These are phyloP conservation scores for Pluvianellus socialis DNA, from an alignment of 2,113 vertebrate genomes.

Conservation along the genomic window DNA sequence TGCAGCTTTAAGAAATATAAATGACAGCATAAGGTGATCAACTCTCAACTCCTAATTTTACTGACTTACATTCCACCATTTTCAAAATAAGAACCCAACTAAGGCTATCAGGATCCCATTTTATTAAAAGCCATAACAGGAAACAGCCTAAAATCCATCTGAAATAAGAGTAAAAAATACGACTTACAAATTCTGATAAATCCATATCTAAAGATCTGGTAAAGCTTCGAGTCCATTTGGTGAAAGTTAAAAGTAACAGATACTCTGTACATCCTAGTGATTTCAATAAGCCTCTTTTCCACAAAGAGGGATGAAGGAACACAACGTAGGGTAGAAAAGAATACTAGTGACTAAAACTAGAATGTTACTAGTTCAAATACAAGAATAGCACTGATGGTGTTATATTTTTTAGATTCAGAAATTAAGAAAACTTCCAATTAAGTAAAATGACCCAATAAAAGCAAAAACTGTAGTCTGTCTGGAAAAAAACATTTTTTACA, in stretches of 20 bases:
- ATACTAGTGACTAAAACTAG: not conserved
- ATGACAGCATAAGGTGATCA: not conserved
- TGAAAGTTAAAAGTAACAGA: not conserved
- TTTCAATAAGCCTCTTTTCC: not conserved
- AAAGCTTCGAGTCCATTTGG: not conserved
- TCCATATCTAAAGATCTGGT: not conserved
- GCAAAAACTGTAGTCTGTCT: not conserved
- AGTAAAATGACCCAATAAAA: not conserved
- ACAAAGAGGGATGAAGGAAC: not conserved
- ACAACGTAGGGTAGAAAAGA: not conserved
- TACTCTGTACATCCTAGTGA: not conserved
- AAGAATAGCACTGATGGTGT: not conserved
- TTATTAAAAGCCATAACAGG: not conserved
- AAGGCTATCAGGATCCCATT: not conserved
- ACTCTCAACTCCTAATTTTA: not conserved
- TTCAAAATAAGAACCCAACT: not conserved
- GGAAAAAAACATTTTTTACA: not conserved
- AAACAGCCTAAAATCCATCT: not conserved
- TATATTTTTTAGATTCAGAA: not conserved
- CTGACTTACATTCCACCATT: not conserved
- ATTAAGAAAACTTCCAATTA: not conserved
- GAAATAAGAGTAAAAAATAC: not conserved
- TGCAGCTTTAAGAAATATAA: not conserved
- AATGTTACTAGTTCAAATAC: not conserved
- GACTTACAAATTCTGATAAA: not conserved